Evolutionary conservation across 2,113 vertebrate genomes (phyloP), one percentile per base, ranked within the genome.

Genomic region (Periophthalmus modestus): DNA sequence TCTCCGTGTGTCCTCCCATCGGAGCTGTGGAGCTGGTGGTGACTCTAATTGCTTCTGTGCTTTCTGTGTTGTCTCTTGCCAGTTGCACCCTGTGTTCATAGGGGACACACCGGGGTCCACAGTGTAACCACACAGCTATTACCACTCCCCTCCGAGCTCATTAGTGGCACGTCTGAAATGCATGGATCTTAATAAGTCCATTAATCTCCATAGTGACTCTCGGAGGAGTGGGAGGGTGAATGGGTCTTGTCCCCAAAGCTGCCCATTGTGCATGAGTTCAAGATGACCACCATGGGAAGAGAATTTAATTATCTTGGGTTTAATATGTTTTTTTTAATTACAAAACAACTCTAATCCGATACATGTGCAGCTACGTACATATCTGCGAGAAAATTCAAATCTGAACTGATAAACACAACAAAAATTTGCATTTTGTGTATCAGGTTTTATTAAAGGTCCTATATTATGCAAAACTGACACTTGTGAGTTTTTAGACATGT

Each of bases 21-120:
- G 57, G 81, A 74, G 12, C 43, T 24, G 23, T 28, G 21, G n/a
- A 24, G 57, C 13, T 16, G 28, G n/a, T 57, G 48, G 19, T 21
- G 28, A 28, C 57, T 75, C 65, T 88, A 87, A 91, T 92, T 86
- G 76, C 75, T 71, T 74, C 46, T 70, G 71, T 74, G 74, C 21
- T 67, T 46, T 58, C 23, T 33, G 3, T 69, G 58, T 62, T 63
- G 58, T 67, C 66, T 55, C 4, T 65, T 43, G 75, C 59, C 69
- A 67, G 54, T 39, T 55, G 28, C 52, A 61, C 74, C 55, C 57
- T 69, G 65, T 77, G 16, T 75, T 88, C 79, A 78, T 89, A 63
- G 85, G n/a, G 48, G 72, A 59, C 57, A n/a, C 58, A 78, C 7
- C 52, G 48, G 34, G 34, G 33, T 36, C 14, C 62, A 39, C 21